These are phyloP conservation scores for Phocoena phocoena DNA, from an alignment of 2,113 vertebrate genomes.

Conservation along the genomic window DNA sequence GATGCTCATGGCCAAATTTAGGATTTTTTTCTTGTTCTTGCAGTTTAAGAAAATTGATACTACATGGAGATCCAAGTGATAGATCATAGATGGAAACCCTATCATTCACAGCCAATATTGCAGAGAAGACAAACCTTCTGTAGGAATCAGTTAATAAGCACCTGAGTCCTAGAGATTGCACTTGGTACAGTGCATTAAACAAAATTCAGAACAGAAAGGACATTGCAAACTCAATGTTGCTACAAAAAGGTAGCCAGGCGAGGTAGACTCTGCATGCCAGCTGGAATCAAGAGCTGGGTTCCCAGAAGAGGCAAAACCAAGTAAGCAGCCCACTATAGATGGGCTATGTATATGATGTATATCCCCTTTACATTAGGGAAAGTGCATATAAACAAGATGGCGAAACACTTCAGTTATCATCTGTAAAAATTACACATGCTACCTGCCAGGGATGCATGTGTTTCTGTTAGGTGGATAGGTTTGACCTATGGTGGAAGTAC, in stretches of 20 bases:
- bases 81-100: background rate
- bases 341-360: fast-evolving
- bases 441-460: fast-evolving
- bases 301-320: background rate
- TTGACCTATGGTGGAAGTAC: too few species aligned
- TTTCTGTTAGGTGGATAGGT: background rate
- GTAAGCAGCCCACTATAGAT: background rate
- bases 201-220: background rate
- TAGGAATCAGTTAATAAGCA: background rate
- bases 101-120: background rate
- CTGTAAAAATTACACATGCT: background rate
- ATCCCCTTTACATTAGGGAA: background rate
- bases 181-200: background rate
- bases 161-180: background rate
- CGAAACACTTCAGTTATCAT: background rate
- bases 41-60: background rate
- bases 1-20: background rate
- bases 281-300: background rate
- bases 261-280: background rate
- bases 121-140: background rate
- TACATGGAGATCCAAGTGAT: background rate
- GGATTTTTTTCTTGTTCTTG: background rate
- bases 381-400: background rate
- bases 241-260: background rate
- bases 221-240: background rate